Evolutionary conservation across 2,888 invertebrate genomes (phyloP).

Genomic region (Theretra japonica): DNA sequence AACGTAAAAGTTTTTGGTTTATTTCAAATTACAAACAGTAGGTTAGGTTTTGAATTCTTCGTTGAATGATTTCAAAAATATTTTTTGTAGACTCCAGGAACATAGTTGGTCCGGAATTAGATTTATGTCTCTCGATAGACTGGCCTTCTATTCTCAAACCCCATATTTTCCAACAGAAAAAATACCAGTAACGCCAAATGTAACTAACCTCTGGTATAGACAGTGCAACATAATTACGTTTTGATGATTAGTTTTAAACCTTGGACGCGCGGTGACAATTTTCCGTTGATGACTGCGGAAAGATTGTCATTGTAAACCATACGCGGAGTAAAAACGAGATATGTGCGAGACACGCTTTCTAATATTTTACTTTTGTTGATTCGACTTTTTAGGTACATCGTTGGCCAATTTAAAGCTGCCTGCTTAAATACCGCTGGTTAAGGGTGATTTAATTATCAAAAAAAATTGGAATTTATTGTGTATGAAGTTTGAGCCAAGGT

Average conservation of each 20-base stretch:
- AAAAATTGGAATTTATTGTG: neutral
- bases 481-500: neutral
- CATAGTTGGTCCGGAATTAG: too few species aligned
- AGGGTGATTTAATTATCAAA: neutral
- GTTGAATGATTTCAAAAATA: too few species aligned
- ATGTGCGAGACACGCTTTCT: constrained; percentile 43
- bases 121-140: too few species aligned
- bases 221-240: constrained; percentile 40
- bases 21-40: too few species aligned
- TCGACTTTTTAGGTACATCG: constrained; percentile 13
- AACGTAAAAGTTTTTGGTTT: too few species aligned
- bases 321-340: constrained; percentile 48
- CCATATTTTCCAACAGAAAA: too few species aligned
- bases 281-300: constrained; percentile 46
- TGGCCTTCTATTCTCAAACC: too few species aligned
- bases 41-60: too few species aligned
- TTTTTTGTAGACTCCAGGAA: too few species aligned
- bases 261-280: constrained; percentile 38
- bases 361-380: constrained; percentile 23
- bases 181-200: neutral
- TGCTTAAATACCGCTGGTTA: neutral
- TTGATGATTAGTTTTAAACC: constrained; percentile 40
- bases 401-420: neutral
- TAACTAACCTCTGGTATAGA: constrained; percentile 24
- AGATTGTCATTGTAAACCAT: constrained; percentile 52